Evolutionary conservation across 2,113 vertebrate genomes (phyloP).

Genomic region (Erythrocercus mccallii): DNA sequence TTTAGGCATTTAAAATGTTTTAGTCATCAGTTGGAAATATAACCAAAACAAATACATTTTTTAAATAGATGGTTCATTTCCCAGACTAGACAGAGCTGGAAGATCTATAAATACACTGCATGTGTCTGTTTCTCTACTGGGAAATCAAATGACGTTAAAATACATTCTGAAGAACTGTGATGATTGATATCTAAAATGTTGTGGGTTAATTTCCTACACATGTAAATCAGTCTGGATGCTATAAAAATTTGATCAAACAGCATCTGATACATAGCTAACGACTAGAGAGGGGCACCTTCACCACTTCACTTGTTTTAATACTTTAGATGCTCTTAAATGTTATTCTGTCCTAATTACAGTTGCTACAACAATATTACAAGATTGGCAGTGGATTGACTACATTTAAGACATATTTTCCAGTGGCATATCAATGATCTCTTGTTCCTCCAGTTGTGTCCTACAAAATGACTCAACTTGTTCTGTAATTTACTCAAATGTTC

Average conservation of each 20-base stretch:
- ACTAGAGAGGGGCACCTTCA: conserved; percentile 1
- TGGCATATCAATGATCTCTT: conserved; percentile 30
- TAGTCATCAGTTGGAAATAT: neutral
- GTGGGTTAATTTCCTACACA: neutral
- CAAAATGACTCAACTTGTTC: conserved; percentile 37
- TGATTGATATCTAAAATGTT: neutral
- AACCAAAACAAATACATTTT: conserved; percentile 15
- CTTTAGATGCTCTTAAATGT: neutral
- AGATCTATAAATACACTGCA: conserved; percentile 9
- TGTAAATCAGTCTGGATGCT: neutral
- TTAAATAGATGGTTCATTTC: neutral
- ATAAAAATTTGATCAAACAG: neutral
- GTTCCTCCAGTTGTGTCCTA: neutral
- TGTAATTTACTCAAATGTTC: conserved; percentile 34
- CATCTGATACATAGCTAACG: neutral
- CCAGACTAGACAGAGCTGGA: neutral
- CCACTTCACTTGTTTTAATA: neutral
- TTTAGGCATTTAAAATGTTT: neutral
- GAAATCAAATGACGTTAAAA: conserved; percentile 7
- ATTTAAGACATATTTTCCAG: conserved; percentile 33
- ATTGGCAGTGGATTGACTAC: neutral
- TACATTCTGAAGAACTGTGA: neutral
- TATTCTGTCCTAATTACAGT: conserved; percentile 8
- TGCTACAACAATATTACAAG: neutral
- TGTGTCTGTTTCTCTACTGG: neutral